Evolutionary conservation across 2,797 vertebrate species (phyloP), one percentile per base, ranked within the genome.

Genomic region (Delichon dasypus): DNA sequence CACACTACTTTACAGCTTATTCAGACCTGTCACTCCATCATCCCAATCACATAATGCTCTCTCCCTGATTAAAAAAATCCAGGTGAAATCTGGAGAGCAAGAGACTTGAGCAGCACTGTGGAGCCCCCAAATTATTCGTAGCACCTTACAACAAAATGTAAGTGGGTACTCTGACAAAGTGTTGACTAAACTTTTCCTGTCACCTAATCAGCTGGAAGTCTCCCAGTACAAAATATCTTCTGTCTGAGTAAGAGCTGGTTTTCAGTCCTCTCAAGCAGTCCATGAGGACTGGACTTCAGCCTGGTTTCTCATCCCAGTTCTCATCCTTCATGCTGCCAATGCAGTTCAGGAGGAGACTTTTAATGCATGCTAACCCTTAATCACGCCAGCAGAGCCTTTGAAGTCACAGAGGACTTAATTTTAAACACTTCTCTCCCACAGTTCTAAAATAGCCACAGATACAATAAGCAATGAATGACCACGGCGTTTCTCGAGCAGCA

Each of bases 341-440:
- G 30, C 13, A 13, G 44, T 32, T 81, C 58, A 40, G 78, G 8
- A 89, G 70, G n/a, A 70, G 40, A 26, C 34, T 86, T 66, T 66
- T 78, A 81, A 65, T 38, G 25, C 25, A 16, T 27, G 23, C 73
- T 71, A 60, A 34, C 23, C 34, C 42, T 68, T 47, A 74, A 60
- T 32, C 66, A 47, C 0, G 0, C 65, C 73, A 87, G 78, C 65
- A 87, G 40, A 9, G 32, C 71, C 76, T 90, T 77, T 85, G 73
- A 74, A 94, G 72, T 78, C 61, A 50, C 7, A 3, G 61, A 81
- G 58, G 30, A 48, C 55, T 74, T 93, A 16, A 44, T 72, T 83
- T 76, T 76, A 85, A 89, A 86, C 13, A 50, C 40, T 91, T 91
- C 10, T 76, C 89, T 94, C 94, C 87, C 94, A 89, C 87, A 89